Conservation (phyloP, 2,797 vertebrate species). For the Ptychobarbus kaznakovi region DNA sequence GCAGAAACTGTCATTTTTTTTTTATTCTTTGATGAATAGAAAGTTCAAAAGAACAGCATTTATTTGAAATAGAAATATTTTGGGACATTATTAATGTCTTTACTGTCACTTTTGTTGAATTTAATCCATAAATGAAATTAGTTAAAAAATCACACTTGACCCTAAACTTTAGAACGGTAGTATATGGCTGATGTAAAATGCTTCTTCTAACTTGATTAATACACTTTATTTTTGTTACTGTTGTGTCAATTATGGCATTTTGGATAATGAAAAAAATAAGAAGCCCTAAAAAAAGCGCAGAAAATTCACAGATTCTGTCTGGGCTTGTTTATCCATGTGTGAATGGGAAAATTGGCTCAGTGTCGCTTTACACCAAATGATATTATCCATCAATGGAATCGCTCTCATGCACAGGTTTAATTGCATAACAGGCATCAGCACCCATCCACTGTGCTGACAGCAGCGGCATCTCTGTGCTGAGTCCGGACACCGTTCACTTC, state of each 20-base stretch:
- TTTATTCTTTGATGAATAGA: background rate
- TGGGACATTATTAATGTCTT: background rate
- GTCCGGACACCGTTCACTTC: background rate
- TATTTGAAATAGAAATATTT: background rate
- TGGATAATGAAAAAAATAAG: background rate
- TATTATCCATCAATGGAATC: background rate
- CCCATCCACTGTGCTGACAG: slow-evolving; percentile 1
- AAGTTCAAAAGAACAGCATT: background rate
- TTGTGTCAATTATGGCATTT: background rate
- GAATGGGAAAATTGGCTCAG: background rate
- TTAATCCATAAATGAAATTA: background rate
- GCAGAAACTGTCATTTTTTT: no score
- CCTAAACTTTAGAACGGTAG: background rate
- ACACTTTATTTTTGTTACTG: background rate
- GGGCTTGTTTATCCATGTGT: background rate
- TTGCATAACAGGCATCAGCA: slow-evolving; percentile 25
- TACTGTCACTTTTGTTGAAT: background rate
- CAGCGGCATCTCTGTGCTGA: background rate
- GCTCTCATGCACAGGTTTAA: background rate
- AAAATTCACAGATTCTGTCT: background rate
- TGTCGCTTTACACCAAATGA: background rate
- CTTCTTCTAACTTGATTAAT: background rate
- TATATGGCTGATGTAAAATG: background rate
- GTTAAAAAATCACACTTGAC: background rate
- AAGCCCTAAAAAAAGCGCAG: background rate